Evolutionary conservation across 2,888 invertebrate genomes (phyloP), one percentile per base, ranked within the genome.

Genomic region (Phasia obesa): DNA sequence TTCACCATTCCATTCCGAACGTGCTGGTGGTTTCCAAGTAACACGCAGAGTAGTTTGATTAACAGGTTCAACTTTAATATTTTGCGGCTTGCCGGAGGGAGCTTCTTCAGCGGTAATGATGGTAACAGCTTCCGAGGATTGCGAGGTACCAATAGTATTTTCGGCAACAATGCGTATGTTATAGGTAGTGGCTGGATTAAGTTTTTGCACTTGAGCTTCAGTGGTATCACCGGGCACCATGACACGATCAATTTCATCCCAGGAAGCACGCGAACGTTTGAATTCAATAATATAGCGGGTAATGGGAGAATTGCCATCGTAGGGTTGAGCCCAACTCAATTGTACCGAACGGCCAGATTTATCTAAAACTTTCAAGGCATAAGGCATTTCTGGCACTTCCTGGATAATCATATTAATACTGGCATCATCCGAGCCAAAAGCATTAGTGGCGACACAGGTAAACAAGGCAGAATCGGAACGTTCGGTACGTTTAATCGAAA

Each of bases 91-190:
- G 57, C 96, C 97, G 79, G 96, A 95, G 1, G 96, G 96, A 6
- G 94, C 95, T 93, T 98, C 98, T 92, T 99, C 98, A 44, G 98
- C 97, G 31, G 99, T 99, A 84, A 98, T 98, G 85, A 98, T 98
- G 2, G 96, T 96, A 2, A 98, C 97, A 2, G 96, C 96, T 88
- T 98, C 97, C 0, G 98, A 98, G 2, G 97, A 96, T 86, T 96
- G 96, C 35, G 98, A 98, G n/a, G 95, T 94, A 70, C 98, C 98
- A 84, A 98, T 95, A 91, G 97, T 97, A 88, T 98, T 98, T 92
- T 98, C 97, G 77, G 98, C 98, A 2, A 97, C 96, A 88, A 98
- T 97, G 85, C 97, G 93, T 86, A 98, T 94, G 89, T 98, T 97
- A 90, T 98, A 98, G 0, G 97, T 97, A 2, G 98, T 98, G 38